Conservation (phyloP, 2,888 invertebrate species). For the Chalcis sispes region DNA sequence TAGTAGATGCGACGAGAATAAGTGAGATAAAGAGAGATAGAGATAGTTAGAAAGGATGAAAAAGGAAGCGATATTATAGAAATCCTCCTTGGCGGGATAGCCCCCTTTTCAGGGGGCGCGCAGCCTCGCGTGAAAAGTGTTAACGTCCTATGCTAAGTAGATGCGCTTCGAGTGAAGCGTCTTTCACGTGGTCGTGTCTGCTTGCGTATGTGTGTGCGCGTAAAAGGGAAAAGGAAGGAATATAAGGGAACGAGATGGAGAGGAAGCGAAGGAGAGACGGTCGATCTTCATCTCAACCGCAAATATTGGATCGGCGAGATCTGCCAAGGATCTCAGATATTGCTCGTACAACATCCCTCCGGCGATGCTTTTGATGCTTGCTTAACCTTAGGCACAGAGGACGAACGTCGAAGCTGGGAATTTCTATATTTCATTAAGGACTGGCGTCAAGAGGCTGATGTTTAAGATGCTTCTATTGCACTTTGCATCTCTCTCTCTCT, state of each 20-base stretch:
- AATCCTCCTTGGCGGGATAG: no score
- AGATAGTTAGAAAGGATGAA: constrained; percentile 8
- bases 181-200: constrained; percentile 7
- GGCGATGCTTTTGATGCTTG: constrained; percentile 66
- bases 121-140: constrained; percentile 31
- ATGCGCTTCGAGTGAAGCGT: constrained; percentile 50
- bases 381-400: constrained; percentile 54
- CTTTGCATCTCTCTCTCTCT: not conserved
- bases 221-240: constrained; percentile 23
- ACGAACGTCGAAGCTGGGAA: not conserved
- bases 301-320: constrained; percentile 72
- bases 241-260: constrained; percentile 42
- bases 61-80: not conserved
- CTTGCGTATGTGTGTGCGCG: not conserved
- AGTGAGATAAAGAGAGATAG: no score
- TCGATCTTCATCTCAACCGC: constrained; percentile 69
- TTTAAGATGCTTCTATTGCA: not conserved
- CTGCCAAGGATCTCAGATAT: constrained; percentile 70
- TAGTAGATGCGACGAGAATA: no score
- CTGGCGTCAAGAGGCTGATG: constrained; percentile 55
- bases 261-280: constrained; percentile 44
- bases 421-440: constrained; percentile 62
- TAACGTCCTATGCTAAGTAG: constrained; percentile 53
- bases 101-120: not conserved
- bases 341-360: constrained; percentile 67